phyloP scores from a whole-genome alignment of 2,113 vertebrate species.

The Furnarius figulus region DNA sequence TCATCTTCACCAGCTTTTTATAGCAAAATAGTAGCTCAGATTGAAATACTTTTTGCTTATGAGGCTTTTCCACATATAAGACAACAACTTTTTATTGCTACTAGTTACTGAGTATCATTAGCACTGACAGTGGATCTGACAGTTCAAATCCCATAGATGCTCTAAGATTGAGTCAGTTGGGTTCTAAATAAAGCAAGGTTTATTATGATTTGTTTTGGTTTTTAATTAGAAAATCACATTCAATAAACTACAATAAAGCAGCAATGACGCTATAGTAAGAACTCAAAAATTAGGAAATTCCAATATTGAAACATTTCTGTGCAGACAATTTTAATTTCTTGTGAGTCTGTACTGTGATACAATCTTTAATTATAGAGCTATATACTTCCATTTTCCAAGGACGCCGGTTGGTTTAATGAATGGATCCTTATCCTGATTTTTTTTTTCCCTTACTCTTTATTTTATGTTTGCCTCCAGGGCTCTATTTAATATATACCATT shows the following conservation, averaged over 20 bases:
- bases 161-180: not conserved
- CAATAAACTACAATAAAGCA: not conserved
- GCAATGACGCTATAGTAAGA: not conserved
- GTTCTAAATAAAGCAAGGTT: not conserved
- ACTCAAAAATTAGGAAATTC: not conserved
- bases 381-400: not conserved
- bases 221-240: slow-evolving; percentile 6
- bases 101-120: not conserved
- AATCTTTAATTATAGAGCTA: slow-evolving; percentile 39
- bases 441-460: not conserved
- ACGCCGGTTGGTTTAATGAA: not conserved
- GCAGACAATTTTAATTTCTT: not conserved
- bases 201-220: not conserved
- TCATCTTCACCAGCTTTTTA: not conserved
- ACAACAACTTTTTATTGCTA: not conserved
- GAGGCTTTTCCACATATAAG: not conserved
- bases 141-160: not conserved
- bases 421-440: not conserved
- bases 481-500: not conserved
- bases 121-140: not conserved
- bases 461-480: not conserved
- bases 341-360: not conserved
- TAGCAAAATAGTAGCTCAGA: not conserved
- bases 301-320: not conserved
- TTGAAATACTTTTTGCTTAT: not conserved